These are phyloP conservation scores for Vombatus ursinus DNA, from an alignment of 2,113 vertebrate genomes.

Conservation along the genomic window DNA sequence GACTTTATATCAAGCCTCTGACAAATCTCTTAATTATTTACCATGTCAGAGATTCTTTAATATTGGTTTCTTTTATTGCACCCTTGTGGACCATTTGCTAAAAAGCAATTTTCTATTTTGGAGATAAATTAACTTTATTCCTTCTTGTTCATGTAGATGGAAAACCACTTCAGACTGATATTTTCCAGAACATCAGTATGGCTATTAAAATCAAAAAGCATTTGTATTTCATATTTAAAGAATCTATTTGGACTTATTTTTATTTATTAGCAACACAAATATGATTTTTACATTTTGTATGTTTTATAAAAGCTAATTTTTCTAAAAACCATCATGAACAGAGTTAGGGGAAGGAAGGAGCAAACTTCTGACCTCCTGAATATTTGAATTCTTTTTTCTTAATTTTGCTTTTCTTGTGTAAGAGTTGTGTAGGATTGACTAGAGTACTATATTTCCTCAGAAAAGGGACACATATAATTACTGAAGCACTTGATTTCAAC, in stretches of 20 bases:
- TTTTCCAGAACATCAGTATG: conserved; percentile 62
- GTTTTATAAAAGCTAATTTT: conserved; percentile 32
- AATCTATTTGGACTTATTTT: conserved; percentile 61
- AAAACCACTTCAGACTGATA: conserved; percentile 59
- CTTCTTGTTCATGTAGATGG: conserved; percentile 61
- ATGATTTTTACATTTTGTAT: conserved; percentile 18
- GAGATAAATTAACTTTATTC: conserved; percentile 83
- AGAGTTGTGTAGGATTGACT: conserved; percentile 23
- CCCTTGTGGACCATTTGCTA: conserved; percentile 78
- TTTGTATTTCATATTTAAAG: conserved; percentile 76
- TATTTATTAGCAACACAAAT: conserved; percentile 66
- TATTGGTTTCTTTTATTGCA: conserved; percentile 80
- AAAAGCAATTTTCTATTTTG: conserved; percentile 80
- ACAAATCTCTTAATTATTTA: conserved; percentile 83
- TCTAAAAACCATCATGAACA: conserved; percentile 48
- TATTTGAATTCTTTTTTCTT: background rate
- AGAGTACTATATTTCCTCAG: background rate
- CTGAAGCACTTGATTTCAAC: background rate
- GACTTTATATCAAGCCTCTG: conserved; percentile 77
- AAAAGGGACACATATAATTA: background rate
- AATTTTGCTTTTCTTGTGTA: background rate
- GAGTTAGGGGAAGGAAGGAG: background rate
- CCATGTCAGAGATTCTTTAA: conserved; percentile 77
- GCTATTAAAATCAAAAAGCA: conserved; percentile 69
- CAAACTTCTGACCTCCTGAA: background rate